A percentile compares a stretch with the other conserved stretches of the same genome.
These are phyloP conservation scores for Aphis craccivora DNA, from an alignment of 1,140 invertebrate genomes.

Conservation along the genomic window DNA sequence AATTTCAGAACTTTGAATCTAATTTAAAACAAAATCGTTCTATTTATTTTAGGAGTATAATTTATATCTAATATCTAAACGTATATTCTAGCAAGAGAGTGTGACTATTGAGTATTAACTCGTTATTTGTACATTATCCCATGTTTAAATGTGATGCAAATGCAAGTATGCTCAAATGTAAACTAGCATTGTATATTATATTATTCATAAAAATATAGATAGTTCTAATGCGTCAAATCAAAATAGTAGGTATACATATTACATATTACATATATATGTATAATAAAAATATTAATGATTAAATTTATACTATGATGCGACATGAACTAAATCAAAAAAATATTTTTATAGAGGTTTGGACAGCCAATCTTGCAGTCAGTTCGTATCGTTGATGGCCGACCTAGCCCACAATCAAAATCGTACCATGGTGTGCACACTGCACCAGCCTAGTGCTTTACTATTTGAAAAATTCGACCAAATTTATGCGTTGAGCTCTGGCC, in stretches of 20 bases:
- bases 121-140: not conserved
- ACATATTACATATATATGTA: too few relatives aligned
- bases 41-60: not conserved
- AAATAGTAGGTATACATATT: not conserved
- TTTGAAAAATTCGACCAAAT: slow-evolving; percentile 76
- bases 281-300: not conserved
- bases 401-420: slow-evolving; percentile 69
- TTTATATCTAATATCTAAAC: not conserved
- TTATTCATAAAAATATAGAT: not conserved
- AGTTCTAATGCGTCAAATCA: not conserved
- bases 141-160: not conserved
- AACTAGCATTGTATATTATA: not conserved
- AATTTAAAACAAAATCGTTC: not conserved
- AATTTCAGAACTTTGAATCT: not conserved
- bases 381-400: slow-evolving; percentile 67
- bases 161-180: not conserved
- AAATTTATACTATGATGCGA: not conserved
- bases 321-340: not conserved
- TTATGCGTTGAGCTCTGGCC: slow-evolving; percentile 71
- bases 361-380: slow-evolving; percentile 70
- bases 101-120: not conserved
- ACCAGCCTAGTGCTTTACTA: slow-evolving; percentile 74
- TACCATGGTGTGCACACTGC: slow-evolving; percentile 75
- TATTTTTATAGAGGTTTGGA: slow-evolving; percentile 68
- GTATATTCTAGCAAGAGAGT: not conserved